These are phyloP conservation scores for Archegozetes longisetosus DNA, from an alignment of 1,140 invertebrate genomes.

Conservation along the genomic window DNA sequence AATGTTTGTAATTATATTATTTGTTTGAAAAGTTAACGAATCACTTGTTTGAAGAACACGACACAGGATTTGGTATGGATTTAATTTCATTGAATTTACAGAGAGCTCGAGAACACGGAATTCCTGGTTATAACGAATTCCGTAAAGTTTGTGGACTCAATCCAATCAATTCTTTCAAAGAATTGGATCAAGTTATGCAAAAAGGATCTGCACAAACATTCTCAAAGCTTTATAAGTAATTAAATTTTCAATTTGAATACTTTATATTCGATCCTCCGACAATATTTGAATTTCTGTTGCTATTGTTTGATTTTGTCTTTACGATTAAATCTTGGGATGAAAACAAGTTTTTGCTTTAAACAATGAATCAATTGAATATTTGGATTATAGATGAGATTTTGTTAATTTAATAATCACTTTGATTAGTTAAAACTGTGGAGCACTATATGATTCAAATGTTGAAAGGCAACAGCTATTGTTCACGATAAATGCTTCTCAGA, in stretches of 20 bases:
- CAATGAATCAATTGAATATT: too few relatives aligned
- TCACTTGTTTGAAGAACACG: slow-evolving; percentile 60
- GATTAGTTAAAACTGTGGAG: too few relatives aligned
- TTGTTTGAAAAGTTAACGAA: slow-evolving; percentile 65
- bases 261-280: background rate
- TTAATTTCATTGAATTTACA: slow-evolving; percentile 43
- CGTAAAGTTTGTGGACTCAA: slow-evolving; percentile 58
- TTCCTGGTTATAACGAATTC: slow-evolving; percentile 64
- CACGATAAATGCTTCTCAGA: too few relatives aligned
- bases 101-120: slow-evolving; percentile 63
- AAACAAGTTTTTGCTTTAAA: too few relatives aligned
- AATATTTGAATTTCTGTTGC: background rate
- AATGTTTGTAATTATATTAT: slow-evolving; percentile 29
- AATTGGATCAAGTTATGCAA: slow-evolving; percentile 49
- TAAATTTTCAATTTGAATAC: background rate
- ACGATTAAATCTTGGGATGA: too few relatives aligned
- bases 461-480: too few relatives aligned
- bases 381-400: too few relatives aligned
- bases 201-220: slow-evolving; percentile 11
- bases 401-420: too few relatives aligned
- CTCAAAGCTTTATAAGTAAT: slow-evolving; percentile 12
- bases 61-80: slow-evolving; percentile 34
- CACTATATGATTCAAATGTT: too few relatives aligned
- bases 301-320: background rate
- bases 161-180: slow-evolving; percentile 49